phyloP scores from a whole-genome alignment of 2,113 vertebrate genomes.

The Chionodraco myersi region DNA sequence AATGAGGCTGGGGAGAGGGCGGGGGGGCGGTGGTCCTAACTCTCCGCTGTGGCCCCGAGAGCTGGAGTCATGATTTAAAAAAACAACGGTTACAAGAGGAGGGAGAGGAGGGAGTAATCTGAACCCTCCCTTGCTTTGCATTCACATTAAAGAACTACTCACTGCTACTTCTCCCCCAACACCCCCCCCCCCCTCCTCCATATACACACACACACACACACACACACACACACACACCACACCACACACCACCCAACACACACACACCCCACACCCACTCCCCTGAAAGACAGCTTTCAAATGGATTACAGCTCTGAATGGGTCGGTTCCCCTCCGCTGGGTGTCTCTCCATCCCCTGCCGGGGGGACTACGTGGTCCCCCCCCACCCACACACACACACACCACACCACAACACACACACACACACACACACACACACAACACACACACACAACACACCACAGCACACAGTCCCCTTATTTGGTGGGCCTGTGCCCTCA shows the following conservation, averaged over 20 bases:
- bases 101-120: slow-evolving; percentile 51
- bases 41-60: slow-evolving; percentile 9
- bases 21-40: not conserved
- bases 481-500: slow-evolving; percentile 69
- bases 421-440: slow-evolving; percentile 34
- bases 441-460: slow-evolving; percentile 44
- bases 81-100: slow-evolving; percentile 53
- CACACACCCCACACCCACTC: slow-evolving; percentile 29
- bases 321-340: slow-evolving; percentile 71
- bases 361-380: slow-evolving; percentile 51
- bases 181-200: not conserved
- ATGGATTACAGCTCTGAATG: slow-evolving; percentile 78
- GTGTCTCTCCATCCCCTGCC: slow-evolving; percentile 67
- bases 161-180: slow-evolving; percentile 20
- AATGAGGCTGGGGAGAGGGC: not conserved
- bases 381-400: slow-evolving; percentile 44
- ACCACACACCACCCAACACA: not conserved
- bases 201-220: slow-evolving; percentile 4
- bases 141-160: slow-evolving; percentile 65
- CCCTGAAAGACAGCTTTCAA: slow-evolving; percentile 73
- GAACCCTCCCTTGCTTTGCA: slow-evolving; percentile 54
- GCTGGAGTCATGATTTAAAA: slow-evolving; percentile 51
- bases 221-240: not conserved
- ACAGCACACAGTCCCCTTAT: slow-evolving; percentile 47
- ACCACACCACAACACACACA: slow-evolving; percentile 42